phyloP scores from a whole-genome alignment of 2,888 invertebrate species.

The Pristionchus exspectatus region DNA sequence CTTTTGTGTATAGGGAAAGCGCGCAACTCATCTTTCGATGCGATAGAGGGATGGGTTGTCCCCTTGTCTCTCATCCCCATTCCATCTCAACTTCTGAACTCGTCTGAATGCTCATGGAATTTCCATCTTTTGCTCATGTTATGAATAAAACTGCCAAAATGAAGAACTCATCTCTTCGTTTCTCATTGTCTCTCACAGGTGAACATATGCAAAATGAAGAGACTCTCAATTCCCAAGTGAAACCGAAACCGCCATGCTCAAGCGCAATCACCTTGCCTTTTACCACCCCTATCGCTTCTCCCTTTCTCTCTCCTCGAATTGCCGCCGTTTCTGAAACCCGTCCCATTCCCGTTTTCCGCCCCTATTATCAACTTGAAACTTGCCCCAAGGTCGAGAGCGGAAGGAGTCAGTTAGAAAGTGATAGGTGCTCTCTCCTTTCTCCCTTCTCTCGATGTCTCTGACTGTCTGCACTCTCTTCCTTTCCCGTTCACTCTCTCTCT shows the following conservation, averaged over 20 bases:
- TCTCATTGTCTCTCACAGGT: neutral
- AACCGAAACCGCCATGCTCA: neutral
- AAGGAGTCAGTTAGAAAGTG: conserved; percentile 49
- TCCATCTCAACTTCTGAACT: neutral
- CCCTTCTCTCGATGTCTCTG: neutral
- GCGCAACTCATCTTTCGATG: conserved; percentile 29
- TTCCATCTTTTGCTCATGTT: no score
- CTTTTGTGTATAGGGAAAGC: neutral
- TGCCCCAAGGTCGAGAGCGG: conserved; percentile 42
- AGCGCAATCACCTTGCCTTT: neutral
- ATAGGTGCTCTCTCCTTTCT: neutral
- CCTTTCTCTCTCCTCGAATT: neutral
- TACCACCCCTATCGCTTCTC: neutral
- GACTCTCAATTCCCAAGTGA: neutral
- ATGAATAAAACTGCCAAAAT: no score
- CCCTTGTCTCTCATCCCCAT: neutral
- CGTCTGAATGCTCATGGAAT: no score
- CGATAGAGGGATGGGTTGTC: no score
- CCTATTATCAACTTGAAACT: conserved; percentile 45
- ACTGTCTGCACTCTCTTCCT: neutral
- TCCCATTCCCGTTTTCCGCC: conserved; percentile 15
- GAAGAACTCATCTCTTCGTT: no score
- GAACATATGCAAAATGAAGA: neutral
- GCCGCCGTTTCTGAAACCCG: conserved; percentile 11
- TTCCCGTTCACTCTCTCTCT: neutral